Conservation (phyloP, 2,113 vertebrate genomes). For the Muntiacus muntjak region DNA sequence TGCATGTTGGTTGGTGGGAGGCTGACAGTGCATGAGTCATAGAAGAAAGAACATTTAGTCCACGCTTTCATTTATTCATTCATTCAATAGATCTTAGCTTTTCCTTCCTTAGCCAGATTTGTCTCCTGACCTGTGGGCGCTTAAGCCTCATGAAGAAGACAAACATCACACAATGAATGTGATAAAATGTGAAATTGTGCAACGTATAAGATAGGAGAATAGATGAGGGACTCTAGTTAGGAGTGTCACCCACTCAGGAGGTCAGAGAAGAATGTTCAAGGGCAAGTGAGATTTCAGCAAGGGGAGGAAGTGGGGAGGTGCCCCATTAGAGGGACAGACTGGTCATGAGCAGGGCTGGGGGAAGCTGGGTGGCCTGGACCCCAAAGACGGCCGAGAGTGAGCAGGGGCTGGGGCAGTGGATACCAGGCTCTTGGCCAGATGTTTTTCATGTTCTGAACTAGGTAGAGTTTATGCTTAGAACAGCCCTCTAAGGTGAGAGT, state of each 20-base stretch:
- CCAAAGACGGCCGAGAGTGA: background rate
- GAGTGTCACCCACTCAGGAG: background rate
- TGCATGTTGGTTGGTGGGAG: background rate
- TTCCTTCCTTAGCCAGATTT: background rate
- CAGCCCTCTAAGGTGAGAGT: background rate
- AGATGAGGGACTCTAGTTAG: background rate
- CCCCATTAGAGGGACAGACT: background rate
- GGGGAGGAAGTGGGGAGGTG: fast-evolving
- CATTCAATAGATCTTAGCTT: background rate
- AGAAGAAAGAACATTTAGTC: background rate
- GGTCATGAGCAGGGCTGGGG: background rate
- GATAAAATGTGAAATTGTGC: background rate
- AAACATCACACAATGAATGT: background rate
- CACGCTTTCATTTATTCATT: background rate
- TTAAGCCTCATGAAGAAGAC: background rate
- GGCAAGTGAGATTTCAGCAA: too few species aligned
- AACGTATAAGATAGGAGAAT: background rate
- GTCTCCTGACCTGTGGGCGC: background rate
- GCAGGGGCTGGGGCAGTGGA: fast-evolving
- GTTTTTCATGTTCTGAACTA: background rate
- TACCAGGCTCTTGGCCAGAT: background rate
- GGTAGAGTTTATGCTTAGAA: background rate
- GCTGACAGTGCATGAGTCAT: background rate
- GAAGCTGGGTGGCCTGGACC: background rate
- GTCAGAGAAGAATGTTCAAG: too few species aligned